phyloP scores from a whole-genome alignment of 2,888 invertebrate genomes.

The Dolichopus griseipennis region DNA sequence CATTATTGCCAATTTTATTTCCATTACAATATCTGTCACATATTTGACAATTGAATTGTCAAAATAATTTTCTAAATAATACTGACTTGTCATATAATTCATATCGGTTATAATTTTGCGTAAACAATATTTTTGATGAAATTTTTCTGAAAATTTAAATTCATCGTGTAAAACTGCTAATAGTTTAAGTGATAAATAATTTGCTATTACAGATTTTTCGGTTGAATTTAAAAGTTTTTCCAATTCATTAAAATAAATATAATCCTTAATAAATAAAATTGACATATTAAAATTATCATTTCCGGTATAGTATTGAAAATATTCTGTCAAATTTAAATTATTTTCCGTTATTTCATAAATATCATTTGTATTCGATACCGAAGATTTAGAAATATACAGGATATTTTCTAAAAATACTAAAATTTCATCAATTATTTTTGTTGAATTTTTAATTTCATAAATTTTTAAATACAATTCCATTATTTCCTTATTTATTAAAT shows the following conservation, averaged over 20 bases:
- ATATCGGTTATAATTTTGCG: neutral
- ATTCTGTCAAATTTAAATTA: neutral
- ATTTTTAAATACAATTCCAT: neutral
- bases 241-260: neutral
- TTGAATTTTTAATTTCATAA: neutral
- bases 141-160: constrained; percentile 26
- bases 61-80: constrained; percentile 29
- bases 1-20: constrained; percentile 26
- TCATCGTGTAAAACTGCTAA: constrained; percentile 32
- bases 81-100: constrained; percentile 14
- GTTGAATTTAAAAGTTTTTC: neutral
- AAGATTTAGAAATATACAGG: too few relatives aligned
- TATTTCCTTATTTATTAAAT: neutral
- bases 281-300: neutral
- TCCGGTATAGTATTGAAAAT: neutral
- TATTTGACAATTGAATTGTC: constrained; percentile 27
- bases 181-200: constrained; percentile 36
- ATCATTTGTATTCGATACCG: too few relatives aligned
- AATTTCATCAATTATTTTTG: neutral
- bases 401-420: neutral
- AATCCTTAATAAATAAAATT: neutral
- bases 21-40: constrained; percentile 27
- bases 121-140: constrained; percentile 20
- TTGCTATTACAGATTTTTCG: constrained; percentile 29
- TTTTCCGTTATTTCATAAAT: neutral